These are phyloP conservation scores for Trachelus stipa DNA, from an alignment of 2,888 invertebrate species.

Conservation along the genomic window DNA sequence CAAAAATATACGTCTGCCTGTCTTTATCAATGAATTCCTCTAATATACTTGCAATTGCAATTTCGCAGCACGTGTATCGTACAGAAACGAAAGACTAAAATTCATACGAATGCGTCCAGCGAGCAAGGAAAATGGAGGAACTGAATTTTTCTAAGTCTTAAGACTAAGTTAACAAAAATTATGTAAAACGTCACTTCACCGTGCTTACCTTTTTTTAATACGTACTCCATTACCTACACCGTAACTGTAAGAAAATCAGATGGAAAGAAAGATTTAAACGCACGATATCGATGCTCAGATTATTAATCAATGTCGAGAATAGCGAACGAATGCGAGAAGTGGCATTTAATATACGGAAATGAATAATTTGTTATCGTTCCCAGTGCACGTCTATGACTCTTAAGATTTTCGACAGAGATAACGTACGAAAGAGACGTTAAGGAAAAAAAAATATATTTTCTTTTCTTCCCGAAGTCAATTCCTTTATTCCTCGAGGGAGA, in stretches of 20 bases:
- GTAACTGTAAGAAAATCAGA: not conserved
- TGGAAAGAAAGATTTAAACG: not conserved
- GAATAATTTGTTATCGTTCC: not conserved
- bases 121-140: not conserved
- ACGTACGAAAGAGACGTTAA: not conserved
- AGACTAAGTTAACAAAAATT: not conserved
- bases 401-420: not conserved
- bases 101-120: not conserved
- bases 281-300: not conserved
- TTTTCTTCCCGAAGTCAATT: not conserved
- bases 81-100: not conserved
- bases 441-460: not conserved
- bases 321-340: not conserved
- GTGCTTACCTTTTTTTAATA: not conserved
- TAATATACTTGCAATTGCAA: not conserved
- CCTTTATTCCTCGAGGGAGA: not conserved
- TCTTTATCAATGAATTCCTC: not conserved
- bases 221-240: not conserved
- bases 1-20: not conserved
- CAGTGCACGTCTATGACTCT: not conserved
- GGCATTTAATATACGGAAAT: not conserved
- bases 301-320: not conserved
- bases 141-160: slow-evolving; percentile 2
- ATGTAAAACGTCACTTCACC: not conserved
- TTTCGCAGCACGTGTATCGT: not conserved